Percentiles rank a stretch among this genome's conserved stretches.
These are phyloP conservation scores for Nomada ferruginata DNA, from an alignment of 2,888 invertebrate genomes.

Conservation along the genomic window DNA sequence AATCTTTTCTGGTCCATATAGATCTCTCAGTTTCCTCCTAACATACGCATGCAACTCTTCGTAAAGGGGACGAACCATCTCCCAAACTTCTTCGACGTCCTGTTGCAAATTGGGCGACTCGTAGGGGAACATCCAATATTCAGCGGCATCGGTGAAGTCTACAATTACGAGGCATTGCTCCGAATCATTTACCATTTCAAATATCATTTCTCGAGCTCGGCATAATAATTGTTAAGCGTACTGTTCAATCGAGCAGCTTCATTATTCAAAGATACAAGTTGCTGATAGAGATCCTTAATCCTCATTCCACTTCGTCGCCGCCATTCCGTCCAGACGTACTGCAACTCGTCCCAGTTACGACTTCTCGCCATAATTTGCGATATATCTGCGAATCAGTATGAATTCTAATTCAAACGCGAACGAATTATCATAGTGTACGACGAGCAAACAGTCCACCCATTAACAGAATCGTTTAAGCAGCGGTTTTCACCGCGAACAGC, in stretches of 20 bases:
- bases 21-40: slow-evolving; percentile 91
- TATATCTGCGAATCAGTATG: slow-evolving; percentile 82
- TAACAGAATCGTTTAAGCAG: not conserved
- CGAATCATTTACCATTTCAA: not conserved
- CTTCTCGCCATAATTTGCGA: slow-evolving; percentile 90
- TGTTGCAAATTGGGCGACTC: slow-evolving; percentile 91
- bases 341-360: slow-evolving; percentile 94
- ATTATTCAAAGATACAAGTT: slow-evolving; percentile 91
- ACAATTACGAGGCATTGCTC: slow-evolving; percentile 27
- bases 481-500: slow-evolving; percentile 35
- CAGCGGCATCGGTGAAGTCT: slow-evolving; percentile 95
- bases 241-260: slow-evolving; percentile 93
- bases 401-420: not conserved
- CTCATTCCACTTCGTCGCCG: slow-evolving; percentile 91
- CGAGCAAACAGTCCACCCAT: not conserved
- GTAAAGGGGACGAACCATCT: slow-evolving; percentile 93
- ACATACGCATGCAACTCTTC: slow-evolving; percentile 95
- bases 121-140: slow-evolving; percentile 95
- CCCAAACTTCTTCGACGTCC: slow-evolving; percentile 93
- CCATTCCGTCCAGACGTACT: slow-evolving; percentile 96
- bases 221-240: slow-evolving; percentile 78
- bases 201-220: not conserved
- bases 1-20: slow-evolving; percentile 93
- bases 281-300: slow-evolving; percentile 92
- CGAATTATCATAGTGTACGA: not conserved